Percentiles rank a stretch among this genome's conserved stretches.
These are phyloP conservation scores for Gymnobelideus leadbeateri DNA, from an alignment of 2,113 vertebrate species.

Conservation along the genomic window DNA sequence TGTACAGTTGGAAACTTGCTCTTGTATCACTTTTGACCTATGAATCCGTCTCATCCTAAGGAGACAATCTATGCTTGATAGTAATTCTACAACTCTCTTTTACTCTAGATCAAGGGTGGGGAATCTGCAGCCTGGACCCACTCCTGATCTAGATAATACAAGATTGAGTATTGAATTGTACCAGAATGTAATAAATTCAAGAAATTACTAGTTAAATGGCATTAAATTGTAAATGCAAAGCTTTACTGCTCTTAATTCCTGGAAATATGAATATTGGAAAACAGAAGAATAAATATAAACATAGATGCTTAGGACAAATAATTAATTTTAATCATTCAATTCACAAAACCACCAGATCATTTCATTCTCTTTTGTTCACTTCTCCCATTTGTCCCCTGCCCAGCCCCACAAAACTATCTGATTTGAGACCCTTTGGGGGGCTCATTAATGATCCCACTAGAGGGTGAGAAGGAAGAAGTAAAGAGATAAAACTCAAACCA, in stretches of 20 bases:
- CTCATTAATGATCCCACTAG: background rate
- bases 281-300: slow-evolving; percentile 10
- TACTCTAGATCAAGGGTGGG: background rate
- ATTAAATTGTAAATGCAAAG: slow-evolving; percentile 32
- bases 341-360: slow-evolving; percentile 1
- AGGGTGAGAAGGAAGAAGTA: background rate
- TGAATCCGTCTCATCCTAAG: background rate
- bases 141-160: slow-evolving; percentile 6
- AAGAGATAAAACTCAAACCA: background rate
- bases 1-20: slow-evolving; percentile 45
- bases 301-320: background rate
- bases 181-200: slow-evolving; percentile 34
- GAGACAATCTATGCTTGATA: background rate
- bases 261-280: slow-evolving; percentile 10
- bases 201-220: background rate
- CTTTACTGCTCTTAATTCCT: slow-evolving; percentile 13
- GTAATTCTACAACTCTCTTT: slow-evolving; percentile 34
- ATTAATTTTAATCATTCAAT: slow-evolving; percentile 10
- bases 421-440: background rate
- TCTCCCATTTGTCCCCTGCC: background rate
- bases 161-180: slow-evolving; percentile 6
- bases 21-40: slow-evolving; percentile 43
- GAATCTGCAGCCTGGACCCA: no score
- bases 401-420: background rate
- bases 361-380: background rate